A percentile compares a stretch with the other conserved stretches of the same genome.
phyloP scores from a whole-genome alignment of 2,888 invertebrate genomes.

The Zaprionus lineosus region DNA sequence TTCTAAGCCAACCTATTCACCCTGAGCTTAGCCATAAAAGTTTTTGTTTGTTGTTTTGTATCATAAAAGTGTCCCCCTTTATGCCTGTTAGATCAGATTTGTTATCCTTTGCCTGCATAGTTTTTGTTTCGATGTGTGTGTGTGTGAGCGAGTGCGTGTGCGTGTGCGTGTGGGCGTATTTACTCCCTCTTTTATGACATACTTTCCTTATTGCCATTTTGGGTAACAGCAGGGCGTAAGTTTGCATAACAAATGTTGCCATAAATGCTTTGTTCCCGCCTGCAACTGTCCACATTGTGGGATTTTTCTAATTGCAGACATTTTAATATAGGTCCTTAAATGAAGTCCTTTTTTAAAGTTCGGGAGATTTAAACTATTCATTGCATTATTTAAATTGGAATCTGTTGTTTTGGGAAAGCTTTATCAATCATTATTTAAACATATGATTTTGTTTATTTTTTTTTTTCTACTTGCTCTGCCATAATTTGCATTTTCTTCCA shows the following conservation, averaged over 20 bases:
- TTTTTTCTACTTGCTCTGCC: too few relatives aligned
- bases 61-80: conserved; percentile 40
- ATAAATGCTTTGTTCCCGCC: not conserved
- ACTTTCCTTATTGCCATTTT: conserved; percentile 37
- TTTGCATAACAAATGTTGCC: conserved; percentile 34
- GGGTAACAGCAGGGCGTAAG: conserved; percentile 30
- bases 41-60: conserved; percentile 36
- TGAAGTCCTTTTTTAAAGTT: too few relatives aligned
- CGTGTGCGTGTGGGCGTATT: not conserved
- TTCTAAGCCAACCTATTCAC: conserved; percentile 1
- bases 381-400: too few relatives aligned
- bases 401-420: too few relatives aligned
- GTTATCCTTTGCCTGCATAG: conserved; percentile 49
- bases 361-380: too few relatives aligned
- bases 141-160: not conserved
- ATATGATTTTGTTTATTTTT: too few relatives aligned
- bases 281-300: too few relatives aligned
- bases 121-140: not conserved
- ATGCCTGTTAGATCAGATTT: conserved; percentile 39
- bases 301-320: not conserved
- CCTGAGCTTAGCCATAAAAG: conserved; percentile 34
- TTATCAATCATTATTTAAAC: too few relatives aligned
- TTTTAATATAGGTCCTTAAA: too few relatives aligned
- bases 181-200: conserved; percentile 46
- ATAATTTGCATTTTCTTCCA: conserved; percentile 17